Percentiles rank a stretch among this genome's conserved stretches.
Evolutionary conservation across 2,797 vertebrate genomes (phyloP).

Genomic region (Adelosebastes latens): DNA sequence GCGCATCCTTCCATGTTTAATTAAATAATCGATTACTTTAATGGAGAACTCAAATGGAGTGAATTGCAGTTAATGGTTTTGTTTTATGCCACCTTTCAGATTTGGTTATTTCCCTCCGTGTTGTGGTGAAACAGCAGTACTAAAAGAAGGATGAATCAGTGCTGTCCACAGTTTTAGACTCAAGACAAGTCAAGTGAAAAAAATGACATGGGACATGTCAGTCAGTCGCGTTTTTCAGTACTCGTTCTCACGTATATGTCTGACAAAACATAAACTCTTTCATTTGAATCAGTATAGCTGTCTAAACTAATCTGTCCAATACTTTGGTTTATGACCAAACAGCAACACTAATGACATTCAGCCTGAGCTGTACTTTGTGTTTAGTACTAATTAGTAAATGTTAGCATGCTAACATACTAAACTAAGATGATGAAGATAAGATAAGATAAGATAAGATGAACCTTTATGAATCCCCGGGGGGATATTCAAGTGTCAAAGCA

Average conservation of each 20-base stretch:
- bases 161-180: background rate
- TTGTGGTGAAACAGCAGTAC: background rate
- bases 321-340: background rate
- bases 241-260: background rate
- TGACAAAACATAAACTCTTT: background rate
- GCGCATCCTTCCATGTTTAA: conserved; percentile 13
- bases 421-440: background rate
- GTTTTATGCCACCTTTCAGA: background rate
- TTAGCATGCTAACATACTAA: background rate
- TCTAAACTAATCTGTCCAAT: background rate
- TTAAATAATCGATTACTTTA: conserved; percentile 47
- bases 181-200: background rate
- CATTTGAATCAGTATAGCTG: background rate
- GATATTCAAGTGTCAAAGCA: too few relatives aligned
- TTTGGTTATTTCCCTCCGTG: background rate
- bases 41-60: conserved; percentile 32
- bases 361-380: background rate
- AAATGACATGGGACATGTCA: background rate
- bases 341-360: background rate
- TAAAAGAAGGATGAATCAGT: background rate
- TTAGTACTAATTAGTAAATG: background rate
- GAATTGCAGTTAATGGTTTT: conserved; percentile 6
- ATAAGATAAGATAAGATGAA: too few relatives aligned
- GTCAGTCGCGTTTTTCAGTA: background rate
- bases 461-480: too few relatives aligned